These are phyloP conservation scores for Crioceris asparagi DNA, from an alignment of 2,888 invertebrate species.

Conservation along the genomic window DNA sequence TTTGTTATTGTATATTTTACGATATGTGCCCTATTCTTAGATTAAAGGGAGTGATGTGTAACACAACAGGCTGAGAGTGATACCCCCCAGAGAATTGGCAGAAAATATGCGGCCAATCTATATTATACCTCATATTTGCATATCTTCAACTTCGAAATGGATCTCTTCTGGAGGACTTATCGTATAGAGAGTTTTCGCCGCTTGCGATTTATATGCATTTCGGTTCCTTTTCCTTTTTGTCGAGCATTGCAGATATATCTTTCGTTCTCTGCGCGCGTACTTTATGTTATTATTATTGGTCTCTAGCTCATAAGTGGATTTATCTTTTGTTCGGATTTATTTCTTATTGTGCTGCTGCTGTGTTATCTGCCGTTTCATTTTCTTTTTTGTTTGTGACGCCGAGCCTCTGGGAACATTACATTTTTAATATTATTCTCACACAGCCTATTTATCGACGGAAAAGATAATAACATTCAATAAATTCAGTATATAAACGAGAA, in stretches of 20 bases:
- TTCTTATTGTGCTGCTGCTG: too few relatives aligned
- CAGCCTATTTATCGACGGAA: too few relatives aligned
- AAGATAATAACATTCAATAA: too few relatives aligned
- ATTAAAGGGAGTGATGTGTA: too few relatives aligned
- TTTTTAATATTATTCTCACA: too few relatives aligned
- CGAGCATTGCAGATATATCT: constrained; percentile 13
- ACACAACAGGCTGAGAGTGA: constrained; percentile 21
- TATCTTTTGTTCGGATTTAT: constrained; percentile 10
- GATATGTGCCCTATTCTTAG: constrained; percentile 28
- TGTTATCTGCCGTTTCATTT: too few relatives aligned
- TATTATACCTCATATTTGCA: constrained; percentile 34
- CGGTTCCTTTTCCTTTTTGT: constrained; percentile 14
- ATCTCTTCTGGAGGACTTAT: constrained; percentile 34
- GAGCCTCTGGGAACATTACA: too few relatives aligned
- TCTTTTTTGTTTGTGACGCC: too few relatives aligned
- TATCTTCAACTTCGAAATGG: constrained; percentile 29
- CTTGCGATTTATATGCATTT: constrained; percentile 12
- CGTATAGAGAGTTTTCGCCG: constrained; percentile 20
- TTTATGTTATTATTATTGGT: constrained; percentile 8
- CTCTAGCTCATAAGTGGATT: constrained; percentile 9
- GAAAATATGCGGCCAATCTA: constrained; percentile 31
- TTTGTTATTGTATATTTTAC: constrained; percentile 32
- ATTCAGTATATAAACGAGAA: too few relatives aligned
- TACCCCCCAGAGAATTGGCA: constrained; percentile 26
- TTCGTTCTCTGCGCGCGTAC: constrained; percentile 6